These are phyloP conservation scores for Poeciliopsis infans DNA, from an alignment of 2,797 vertebrate genomes.

Conservation along the genomic window DNA sequence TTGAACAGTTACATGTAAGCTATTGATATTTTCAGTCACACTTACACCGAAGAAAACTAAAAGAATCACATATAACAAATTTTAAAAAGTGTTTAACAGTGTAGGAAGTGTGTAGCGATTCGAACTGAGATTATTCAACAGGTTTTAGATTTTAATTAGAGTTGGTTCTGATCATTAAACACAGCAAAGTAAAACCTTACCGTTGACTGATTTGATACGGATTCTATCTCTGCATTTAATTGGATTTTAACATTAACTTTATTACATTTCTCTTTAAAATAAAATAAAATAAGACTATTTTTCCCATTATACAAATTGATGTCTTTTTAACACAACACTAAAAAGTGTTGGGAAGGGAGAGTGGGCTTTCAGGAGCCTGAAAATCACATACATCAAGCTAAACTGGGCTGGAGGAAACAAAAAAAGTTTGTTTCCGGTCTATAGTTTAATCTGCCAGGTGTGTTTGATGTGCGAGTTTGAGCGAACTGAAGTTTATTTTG, in stretches of 20 bases:
- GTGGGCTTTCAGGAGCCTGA: not conserved
- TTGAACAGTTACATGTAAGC: not conserved
- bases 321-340: not conserved
- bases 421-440: not conserved
- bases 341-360: not conserved
- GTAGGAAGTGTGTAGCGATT: not conserved
- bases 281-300: not conserved
- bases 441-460: not conserved
- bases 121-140: too few relatives aligned
- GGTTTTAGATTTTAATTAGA: not conserved
- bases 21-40: not conserved
- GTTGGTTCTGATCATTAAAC: not conserved
- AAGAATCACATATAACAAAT: not conserved
- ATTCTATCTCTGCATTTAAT: not conserved
- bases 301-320: not conserved
- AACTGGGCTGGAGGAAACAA: not conserved
- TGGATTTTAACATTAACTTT: not conserved
- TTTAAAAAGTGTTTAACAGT: not conserved
- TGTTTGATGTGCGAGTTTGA: not conserved
- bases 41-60: not conserved
- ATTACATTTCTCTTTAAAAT: not conserved
- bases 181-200: not conserved
- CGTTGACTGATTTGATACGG: not conserved
- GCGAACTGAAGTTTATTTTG: slow-evolving; percentile 45
- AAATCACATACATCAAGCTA: not conserved